phyloP scores from a whole-genome alignment of 2,888 invertebrate genomes.

The Atrina japonica region DNA sequence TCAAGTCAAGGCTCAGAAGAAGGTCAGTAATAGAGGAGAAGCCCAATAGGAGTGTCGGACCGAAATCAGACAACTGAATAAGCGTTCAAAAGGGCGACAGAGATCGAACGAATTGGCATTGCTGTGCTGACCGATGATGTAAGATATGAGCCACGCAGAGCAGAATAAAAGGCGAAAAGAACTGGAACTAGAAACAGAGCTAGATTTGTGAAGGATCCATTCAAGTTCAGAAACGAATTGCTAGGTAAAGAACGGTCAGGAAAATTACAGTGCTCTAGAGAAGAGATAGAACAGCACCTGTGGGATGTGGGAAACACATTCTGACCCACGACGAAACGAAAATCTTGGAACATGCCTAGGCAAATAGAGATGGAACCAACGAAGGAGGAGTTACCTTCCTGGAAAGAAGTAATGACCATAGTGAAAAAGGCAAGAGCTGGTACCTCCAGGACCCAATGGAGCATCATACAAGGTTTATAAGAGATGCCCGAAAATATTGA shows the following conservation, averaged over 20 bases:
- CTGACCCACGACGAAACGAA: constrained; percentile 26
- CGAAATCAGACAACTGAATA: constrained; percentile 14
- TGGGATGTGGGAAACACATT: constrained; percentile 24
- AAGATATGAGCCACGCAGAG: constrained; percentile 11
- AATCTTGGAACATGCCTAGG: constrained; percentile 22
- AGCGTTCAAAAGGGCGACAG: constrained; percentile 8
- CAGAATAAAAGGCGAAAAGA: constrained; percentile 5
- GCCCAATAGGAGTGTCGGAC: neutral
- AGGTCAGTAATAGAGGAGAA: neutral
- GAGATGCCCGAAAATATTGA: constrained; percentile 36
- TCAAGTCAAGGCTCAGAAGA: neutral
- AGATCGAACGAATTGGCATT: constrained; percentile 24
- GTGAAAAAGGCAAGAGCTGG: constrained; percentile 32
- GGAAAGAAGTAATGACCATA: constrained; percentile 27
- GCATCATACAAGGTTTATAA: constrained; percentile 48
- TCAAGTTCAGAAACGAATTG: constrained; percentile 27
- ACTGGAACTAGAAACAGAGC: constrained; percentile 1
- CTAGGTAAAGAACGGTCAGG: constrained; percentile 29
- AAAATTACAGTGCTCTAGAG: constrained; percentile 21
- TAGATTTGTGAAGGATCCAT: constrained; percentile 29
- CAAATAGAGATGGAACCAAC: constrained; percentile 25
- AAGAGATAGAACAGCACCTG: constrained; percentile 33
- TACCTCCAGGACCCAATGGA: constrained; percentile 41
- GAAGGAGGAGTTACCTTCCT: constrained; percentile 13
- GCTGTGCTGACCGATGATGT: constrained; percentile 24